Evolutionary conservation across 1,140 invertebrate genomes (phyloP).

Genomic region (Schlechtendalia chinensis): DNA sequence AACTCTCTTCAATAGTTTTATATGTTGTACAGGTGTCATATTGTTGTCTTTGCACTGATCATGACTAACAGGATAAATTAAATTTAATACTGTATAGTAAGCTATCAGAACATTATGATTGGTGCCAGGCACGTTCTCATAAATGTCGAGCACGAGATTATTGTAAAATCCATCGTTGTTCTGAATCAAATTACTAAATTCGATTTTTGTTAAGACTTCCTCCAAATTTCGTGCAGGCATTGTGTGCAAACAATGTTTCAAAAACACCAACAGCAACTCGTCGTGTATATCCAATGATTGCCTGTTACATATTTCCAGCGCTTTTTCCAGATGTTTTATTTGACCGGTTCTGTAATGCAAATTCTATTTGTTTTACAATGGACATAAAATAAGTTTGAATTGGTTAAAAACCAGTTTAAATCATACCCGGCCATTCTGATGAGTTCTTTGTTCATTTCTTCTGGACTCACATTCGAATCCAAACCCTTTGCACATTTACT

Average conservation of each 20-base stretch:
- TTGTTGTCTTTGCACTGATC: background rate
- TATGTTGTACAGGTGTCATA: conserved; percentile 29
- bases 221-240: conserved; percentile 34
- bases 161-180: conserved; percentile 18
- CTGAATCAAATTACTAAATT: conserved; percentile 25
- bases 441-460: conserved; percentile 45
- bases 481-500: conserved; percentile 40
- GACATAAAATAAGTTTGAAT: background rate
- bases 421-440: conserved; percentile 29
- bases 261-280: conserved; percentile 9
- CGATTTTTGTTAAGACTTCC: background rate
- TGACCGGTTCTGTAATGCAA: conserved; percentile 33
- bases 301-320: conserved; percentile 34
- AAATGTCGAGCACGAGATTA: background rate
- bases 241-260: conserved; percentile 17
- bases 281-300: conserved; percentile 36
- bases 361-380: background rate
- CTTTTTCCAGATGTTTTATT: conserved; percentile 10
- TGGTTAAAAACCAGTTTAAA: background rate
- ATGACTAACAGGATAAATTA: conserved; percentile 13
- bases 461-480: conserved; percentile 34
- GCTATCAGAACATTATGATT: conserved; percentile 43
- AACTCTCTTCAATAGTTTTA: conserved; percentile 39
- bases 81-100: conserved; percentile 31
- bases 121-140: conserved; percentile 19